Conservation (phyloP, 2,888 invertebrate species). For the Meiosimyza decipiens region DNA sequence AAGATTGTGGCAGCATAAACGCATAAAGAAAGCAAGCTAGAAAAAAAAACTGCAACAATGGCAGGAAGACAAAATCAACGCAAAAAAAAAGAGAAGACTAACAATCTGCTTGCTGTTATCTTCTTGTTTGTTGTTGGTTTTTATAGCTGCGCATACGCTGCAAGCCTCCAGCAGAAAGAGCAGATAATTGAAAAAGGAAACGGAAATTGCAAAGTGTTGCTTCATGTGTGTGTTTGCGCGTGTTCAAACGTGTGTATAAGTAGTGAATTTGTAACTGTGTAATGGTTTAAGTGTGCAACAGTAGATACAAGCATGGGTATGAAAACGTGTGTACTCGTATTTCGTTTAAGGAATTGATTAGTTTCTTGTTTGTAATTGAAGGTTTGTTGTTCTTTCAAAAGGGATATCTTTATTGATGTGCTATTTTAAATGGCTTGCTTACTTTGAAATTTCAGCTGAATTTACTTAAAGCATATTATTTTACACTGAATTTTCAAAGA, state of each 20-base stretch:
- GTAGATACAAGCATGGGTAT: constrained; percentile 40
- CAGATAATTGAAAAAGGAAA: constrained; percentile 15
- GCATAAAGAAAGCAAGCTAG: not conserved
- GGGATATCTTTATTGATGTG: no score
- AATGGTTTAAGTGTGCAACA: not conserved
- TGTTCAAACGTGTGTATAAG: not conserved
- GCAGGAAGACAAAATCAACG: not conserved
- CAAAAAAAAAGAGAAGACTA: not conserved
- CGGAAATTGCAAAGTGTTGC: constrained; percentile 36
- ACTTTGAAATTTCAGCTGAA: no score
- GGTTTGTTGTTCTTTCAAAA: not conserved
- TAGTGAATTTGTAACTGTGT: not conserved
- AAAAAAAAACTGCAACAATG: not conserved
- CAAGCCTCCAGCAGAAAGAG: not conserved
- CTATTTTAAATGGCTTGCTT: no score
- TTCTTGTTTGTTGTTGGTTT: not conserved
- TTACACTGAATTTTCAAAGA: no score
- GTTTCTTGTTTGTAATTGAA: constrained; percentile 1
- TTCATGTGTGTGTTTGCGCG: constrained; percentile 5
- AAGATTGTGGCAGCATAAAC: no score
- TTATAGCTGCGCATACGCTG: not conserved
- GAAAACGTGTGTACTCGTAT: not conserved
- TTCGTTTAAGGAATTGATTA: constrained; percentile 4
- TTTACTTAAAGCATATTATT: no score
- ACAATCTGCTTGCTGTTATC: not conserved